Evolutionary conservation across 2,888 invertebrate species (phyloP).

Genomic region (Ceriagrion tenellum): DNA sequence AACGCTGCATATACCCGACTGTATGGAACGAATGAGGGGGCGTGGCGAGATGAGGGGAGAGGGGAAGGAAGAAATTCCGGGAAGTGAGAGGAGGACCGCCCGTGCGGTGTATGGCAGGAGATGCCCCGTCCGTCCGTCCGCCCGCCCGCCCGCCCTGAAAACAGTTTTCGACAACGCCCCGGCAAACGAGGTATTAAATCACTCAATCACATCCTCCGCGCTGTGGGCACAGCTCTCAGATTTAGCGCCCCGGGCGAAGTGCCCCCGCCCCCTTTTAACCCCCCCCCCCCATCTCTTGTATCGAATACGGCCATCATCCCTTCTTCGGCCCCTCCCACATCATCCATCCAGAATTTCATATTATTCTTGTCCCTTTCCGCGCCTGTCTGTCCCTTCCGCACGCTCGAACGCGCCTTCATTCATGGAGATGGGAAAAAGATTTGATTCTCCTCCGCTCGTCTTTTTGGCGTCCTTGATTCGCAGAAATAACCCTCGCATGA

Average conservation of each 20-base stretch:
- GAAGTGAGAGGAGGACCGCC: neutral
- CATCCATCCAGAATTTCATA: neutral
- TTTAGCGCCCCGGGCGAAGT: neutral
- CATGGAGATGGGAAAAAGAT: no score
- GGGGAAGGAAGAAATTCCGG: no score
- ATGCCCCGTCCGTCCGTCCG: no score
- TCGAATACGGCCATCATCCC: neutral
- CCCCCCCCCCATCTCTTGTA: neutral
- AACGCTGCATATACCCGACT: no score
- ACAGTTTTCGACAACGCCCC: neutral
- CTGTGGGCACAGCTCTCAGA: conserved; percentile 30
- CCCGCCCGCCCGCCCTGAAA: neutral
- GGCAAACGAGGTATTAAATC: conserved; percentile 44
- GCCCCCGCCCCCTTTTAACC: no score
- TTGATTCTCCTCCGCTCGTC: no score
- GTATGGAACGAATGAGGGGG: no score
- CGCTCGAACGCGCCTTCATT: no score
- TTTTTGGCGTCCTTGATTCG: no score
- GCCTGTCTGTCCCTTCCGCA: neutral
- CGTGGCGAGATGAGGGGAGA: no score
- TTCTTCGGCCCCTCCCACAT: neutral
- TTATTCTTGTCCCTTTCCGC: neutral
- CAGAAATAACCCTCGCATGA: no score
- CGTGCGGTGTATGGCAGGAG: no score
- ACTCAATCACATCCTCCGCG: conserved; percentile 45